Evolutionary conservation across 2,113 vertebrate genomes (phyloP).

Genomic region (Mesitornis unicolor): DNA sequence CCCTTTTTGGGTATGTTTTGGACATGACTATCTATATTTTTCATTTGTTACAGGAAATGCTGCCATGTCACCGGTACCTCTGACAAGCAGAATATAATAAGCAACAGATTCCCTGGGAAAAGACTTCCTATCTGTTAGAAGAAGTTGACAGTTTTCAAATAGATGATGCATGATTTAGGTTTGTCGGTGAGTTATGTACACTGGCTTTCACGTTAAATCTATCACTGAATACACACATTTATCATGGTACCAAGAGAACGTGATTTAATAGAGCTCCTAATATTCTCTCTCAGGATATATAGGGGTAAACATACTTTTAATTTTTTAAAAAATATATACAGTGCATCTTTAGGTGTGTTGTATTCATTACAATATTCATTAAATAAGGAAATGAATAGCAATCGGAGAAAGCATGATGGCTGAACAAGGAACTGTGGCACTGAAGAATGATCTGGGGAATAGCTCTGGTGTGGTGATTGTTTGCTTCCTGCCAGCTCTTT

Average conservation of each 20-base stretch:
- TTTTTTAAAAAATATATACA: background rate
- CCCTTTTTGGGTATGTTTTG: background rate
- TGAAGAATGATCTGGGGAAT: constrained; percentile 12
- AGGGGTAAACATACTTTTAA: background rate
- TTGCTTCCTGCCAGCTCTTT: constrained; percentile 24
- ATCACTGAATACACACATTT: background rate
- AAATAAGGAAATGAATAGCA: background rate
- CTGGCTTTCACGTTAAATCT: background rate
- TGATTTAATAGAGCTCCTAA: constrained; percentile 2
- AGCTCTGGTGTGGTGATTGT: constrained; percentile 29
- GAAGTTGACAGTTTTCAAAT: background rate
- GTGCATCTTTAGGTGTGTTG: background rate
- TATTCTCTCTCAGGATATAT: background rate
- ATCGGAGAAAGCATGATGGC: background rate
- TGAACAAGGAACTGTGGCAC: background rate
- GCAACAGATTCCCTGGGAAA: background rate
- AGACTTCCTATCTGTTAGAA: background rate
- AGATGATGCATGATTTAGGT: background rate
- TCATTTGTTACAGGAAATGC: background rate
- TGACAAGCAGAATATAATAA: background rate
- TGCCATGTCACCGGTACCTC: background rate
- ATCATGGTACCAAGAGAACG: background rate
- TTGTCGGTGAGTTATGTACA: background rate
- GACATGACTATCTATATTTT: background rate
- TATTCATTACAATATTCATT: background rate